phyloP scores from a whole-genome alignment of 2,797 vertebrate genomes.

The Molossus alvarezi region DNA sequence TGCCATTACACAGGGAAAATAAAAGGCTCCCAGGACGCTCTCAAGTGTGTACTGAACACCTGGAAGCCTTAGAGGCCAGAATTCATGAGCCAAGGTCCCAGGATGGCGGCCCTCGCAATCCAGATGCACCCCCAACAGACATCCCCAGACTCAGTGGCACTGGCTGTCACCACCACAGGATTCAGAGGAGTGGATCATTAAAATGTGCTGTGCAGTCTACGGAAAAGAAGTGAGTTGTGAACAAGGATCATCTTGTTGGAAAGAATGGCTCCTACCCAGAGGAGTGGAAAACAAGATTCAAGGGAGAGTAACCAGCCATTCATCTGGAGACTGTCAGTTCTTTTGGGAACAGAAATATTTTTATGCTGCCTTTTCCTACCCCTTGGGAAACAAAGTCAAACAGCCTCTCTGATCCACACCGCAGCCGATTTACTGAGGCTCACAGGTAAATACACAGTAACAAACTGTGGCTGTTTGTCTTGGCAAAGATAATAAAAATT shows the following conservation, averaged over 20 bases:
- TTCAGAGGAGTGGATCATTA: conserved; percentile 11
- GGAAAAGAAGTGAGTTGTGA: conserved; percentile 63
- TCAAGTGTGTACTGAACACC: background rate
- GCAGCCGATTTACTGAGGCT: conserved; percentile 74
- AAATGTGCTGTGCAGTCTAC: conserved; percentile 58
- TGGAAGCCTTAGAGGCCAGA: background rate
- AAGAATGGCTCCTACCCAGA: conserved; percentile 61
- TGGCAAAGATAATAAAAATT: conserved; percentile 77
- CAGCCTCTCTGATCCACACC: conserved; percentile 68
- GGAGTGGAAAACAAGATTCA: background rate
- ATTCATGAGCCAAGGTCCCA: background rate
- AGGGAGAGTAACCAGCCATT: background rate
- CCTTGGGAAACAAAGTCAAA: conserved; percentile 75
- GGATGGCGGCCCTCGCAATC: background rate
- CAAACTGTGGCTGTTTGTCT: conserved; percentile 72
- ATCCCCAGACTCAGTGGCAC: background rate
- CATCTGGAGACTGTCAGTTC: conserved; percentile 55
- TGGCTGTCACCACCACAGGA: background rate
- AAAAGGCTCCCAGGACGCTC: background rate
- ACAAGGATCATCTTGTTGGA: conserved; percentile 72
- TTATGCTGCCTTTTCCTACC: conserved; percentile 60
- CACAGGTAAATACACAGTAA: conserved; percentile 79
- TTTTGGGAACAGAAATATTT: conserved; percentile 70
- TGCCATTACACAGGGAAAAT: background rate
- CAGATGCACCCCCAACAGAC: background rate